These are phyloP conservation scores for Neoarius graeffei DNA, from an alignment of 2,113 vertebrate genomes.

Conservation along the genomic window DNA sequence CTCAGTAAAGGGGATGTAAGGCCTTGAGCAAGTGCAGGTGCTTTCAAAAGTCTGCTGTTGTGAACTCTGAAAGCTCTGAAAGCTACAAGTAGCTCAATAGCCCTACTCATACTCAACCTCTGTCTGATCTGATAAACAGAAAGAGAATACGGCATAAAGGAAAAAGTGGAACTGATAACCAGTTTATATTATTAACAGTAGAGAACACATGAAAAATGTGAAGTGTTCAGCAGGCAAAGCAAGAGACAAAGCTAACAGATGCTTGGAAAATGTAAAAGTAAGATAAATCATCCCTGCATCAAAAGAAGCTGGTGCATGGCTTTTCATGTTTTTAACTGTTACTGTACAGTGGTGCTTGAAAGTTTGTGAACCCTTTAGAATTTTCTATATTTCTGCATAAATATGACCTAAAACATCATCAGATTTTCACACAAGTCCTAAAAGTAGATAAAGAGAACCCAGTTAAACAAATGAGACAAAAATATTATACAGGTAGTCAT, in stretches of 20 bases:
- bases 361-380: too few species aligned
- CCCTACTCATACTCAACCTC: slow-evolving; percentile 27
- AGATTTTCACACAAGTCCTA: too few species aligned
- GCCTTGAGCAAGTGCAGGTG: slow-evolving; percentile 33
- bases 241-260: background rate
- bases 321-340: background rate
- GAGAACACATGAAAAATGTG: background rate
- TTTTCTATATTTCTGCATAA: too few species aligned
- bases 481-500: too few species aligned
- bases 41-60: slow-evolving; percentile 44
- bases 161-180: background rate
- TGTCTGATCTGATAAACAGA: slow-evolving; percentile 29
- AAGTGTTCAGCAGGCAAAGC: background rate
- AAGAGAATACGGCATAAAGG: background rate
- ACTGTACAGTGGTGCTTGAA: background rate
- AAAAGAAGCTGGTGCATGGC: background rate
- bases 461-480: too few species aligned
- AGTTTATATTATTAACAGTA: background rate
- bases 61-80: slow-evolving; percentile 21
- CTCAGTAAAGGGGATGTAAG: slow-evolving; percentile 23
- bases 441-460: too few species aligned
- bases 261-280: background rate
- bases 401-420: too few species aligned
- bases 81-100: slow-evolving; percentile 12
- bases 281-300: background rate